These are phyloP conservation scores for Synanthedon vespiformis DNA, from an alignment of 2,888 invertebrate species.

Conservation along the genomic window DNA sequence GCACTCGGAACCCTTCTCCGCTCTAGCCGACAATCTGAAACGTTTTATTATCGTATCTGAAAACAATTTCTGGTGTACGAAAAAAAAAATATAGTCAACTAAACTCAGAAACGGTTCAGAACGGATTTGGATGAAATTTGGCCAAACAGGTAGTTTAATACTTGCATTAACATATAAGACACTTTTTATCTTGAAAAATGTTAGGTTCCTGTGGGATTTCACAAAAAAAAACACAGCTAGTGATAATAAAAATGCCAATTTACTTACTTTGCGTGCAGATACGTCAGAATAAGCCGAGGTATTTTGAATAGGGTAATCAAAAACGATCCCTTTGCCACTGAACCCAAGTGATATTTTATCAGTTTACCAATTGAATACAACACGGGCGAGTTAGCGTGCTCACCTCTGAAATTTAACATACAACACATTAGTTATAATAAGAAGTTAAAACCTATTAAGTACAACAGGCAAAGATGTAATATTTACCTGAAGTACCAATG, in stretches of 20 bases:
- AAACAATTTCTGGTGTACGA: no score
- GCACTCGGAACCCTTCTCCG: conserved; percentile 80
- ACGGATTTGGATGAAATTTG: no score
- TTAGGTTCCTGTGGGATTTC: no score
- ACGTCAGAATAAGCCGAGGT: conserved; percentile 88
- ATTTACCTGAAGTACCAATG: conserved; percentile 92
- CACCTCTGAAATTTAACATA: conserved; percentile 63
- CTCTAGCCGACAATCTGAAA: conserved; percentile 74
- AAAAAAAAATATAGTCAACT: no score
- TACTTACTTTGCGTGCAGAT: conserved; percentile 88
- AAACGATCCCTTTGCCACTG: conserved; percentile 94
- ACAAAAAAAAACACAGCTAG: no score
- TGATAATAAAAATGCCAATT: not conserved
- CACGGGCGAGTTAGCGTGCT: conserved; percentile 76
- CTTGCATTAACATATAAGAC: no score
- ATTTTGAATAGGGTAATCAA: conserved; percentile 93
- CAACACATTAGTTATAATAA: not conserved
- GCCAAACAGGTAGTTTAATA: no score
- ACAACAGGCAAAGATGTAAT: not conserved
- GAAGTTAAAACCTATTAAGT: not conserved
- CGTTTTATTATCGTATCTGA: not conserved
- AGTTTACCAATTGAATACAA: conserved; percentile 80
- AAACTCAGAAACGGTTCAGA: no score
- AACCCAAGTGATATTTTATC: conserved; percentile 91
- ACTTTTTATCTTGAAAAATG: no score